These are phyloP conservation scores for Neodiprion pinetum DNA, from an alignment of 1,140 invertebrate species.

Conservation along the genomic window DNA sequence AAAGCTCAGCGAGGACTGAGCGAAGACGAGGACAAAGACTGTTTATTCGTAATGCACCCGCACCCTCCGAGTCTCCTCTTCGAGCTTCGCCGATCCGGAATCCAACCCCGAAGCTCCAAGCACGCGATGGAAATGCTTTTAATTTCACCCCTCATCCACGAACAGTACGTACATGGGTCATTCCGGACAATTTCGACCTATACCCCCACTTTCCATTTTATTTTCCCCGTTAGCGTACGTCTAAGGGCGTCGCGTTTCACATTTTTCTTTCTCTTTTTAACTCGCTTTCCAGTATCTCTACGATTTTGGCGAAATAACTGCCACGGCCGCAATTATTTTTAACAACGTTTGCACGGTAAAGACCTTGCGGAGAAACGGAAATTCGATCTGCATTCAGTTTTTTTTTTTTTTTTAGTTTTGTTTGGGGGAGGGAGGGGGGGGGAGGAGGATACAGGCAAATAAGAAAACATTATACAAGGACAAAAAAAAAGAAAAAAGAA, in stretches of 20 bases:
- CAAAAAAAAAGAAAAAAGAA: background rate
- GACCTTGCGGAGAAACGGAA: too few species aligned
- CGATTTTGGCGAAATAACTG: slow-evolving; percentile 20
- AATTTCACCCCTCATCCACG: background rate
- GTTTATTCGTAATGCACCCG: slow-evolving; percentile 30
- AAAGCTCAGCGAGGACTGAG: background rate
- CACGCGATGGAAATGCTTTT: background rate
- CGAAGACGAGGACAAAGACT: background rate
- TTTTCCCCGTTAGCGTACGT: too few species aligned
- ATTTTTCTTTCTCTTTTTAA: too few species aligned
- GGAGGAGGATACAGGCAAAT: background rate
- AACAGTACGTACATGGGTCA: too few species aligned
- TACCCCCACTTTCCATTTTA: background rate
- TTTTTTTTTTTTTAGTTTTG: too few species aligned
- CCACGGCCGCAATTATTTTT: background rate
- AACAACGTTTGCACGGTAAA: too few species aligned
- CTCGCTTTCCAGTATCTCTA: background rate
- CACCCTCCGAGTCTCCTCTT: background rate
- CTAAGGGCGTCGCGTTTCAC: too few species aligned
- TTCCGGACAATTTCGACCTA: slow-evolving; percentile 5
- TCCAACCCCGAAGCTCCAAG: background rate
- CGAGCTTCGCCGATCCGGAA: background rate
- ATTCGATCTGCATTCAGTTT: too few species aligned
- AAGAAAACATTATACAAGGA: background rate
- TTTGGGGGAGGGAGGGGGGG: background rate